phyloP scores from a whole-genome alignment of 2,888 invertebrate species.

The Neuroscelio doddi region DNA sequence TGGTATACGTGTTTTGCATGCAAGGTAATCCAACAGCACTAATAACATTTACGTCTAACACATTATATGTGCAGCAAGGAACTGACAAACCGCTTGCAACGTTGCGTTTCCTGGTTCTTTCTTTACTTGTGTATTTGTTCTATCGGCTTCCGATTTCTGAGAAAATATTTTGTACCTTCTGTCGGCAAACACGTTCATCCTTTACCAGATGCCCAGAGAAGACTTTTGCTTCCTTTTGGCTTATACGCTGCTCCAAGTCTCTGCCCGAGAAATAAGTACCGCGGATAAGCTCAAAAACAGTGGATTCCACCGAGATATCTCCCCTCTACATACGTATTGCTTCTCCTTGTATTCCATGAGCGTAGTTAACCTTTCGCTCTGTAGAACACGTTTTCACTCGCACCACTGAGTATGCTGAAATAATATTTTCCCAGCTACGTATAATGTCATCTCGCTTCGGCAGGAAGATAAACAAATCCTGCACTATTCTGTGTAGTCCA shows the following conservation, averaged over 20 bases:
- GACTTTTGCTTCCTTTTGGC: slow-evolving; percentile 46
- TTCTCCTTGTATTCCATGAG: slow-evolving; percentile 1
- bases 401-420: slow-evolving; percentile 17
- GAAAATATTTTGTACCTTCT: slow-evolving; percentile 18
- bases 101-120: not conserved
- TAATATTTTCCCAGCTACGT: slow-evolving; percentile 17
- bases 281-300: slow-evolving; percentile 43
- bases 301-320: slow-evolving; percentile 30
- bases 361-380: slow-evolving; percentile 15
- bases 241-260: slow-evolving; percentile 29
- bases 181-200: slow-evolving; percentile 40
- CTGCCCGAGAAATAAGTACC: slow-evolving; percentile 46
- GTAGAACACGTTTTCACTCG: slow-evolving; percentile 16
- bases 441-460: slow-evolving; percentile 18
- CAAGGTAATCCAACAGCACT: slow-evolving; percentile 12
- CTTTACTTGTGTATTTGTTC: not conserved
- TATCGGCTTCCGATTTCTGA: slow-evolving; percentile 21
- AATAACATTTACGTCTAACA: slow-evolving; percentile 2
- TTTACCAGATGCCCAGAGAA: slow-evolving; percentile 32
- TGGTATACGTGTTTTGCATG: slow-evolving; percentile 17
- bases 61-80: not conserved
- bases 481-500: not conserved
- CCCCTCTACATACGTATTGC: slow-evolving; percentile 3
- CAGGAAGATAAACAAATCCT: slow-evolving; percentile 23
- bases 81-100: not conserved